A percentile compares a stretch with the other conserved stretches of the same genome.
Conservation (phyloP, 2,113 vertebrate species). For the Baryphthengus martii region DNA sequence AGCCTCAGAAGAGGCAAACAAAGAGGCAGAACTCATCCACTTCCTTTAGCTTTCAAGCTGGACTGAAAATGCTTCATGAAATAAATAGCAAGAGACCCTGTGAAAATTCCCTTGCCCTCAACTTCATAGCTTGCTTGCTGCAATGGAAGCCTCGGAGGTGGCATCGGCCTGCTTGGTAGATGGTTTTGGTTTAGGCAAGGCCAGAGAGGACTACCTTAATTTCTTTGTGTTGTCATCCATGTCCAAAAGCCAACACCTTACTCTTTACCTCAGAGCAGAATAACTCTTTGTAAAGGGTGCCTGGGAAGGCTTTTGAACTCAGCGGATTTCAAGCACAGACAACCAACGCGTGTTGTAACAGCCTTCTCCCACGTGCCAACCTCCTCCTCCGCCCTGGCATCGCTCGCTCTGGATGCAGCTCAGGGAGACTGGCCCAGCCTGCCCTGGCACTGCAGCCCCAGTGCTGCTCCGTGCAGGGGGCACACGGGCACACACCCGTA, state of each 20-base stretch:
- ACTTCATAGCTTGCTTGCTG: rapidly evolving
- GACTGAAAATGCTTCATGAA: neutral
- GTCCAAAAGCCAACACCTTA: neutral
- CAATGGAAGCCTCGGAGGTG: neutral
- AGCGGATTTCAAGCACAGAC: neutral
- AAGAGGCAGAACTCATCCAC: neutral
- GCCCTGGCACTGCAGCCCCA: neutral
- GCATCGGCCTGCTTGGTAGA: neutral
- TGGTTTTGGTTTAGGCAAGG: neutral
- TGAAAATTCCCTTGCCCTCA: neutral
- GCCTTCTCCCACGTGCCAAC: rapidly evolving
- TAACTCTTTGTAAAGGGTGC: neutral
- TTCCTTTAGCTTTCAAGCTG: neutral
- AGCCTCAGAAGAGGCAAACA: neutral
- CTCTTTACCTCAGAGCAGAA: neutral
- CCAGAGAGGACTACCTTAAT: neutral
- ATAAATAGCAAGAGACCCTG: neutral
- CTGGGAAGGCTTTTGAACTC: neutral
- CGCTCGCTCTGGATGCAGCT: neutral
- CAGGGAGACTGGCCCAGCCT: neutral
- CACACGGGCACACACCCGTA: neutral
- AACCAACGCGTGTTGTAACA: neutral
- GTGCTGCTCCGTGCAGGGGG: neutral
- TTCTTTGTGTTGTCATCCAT: rapidly evolving
- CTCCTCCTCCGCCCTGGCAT: neutral